phyloP scores from a whole-genome alignment of 2,797 vertebrate genomes.

The Characodon lateralis region DNA sequence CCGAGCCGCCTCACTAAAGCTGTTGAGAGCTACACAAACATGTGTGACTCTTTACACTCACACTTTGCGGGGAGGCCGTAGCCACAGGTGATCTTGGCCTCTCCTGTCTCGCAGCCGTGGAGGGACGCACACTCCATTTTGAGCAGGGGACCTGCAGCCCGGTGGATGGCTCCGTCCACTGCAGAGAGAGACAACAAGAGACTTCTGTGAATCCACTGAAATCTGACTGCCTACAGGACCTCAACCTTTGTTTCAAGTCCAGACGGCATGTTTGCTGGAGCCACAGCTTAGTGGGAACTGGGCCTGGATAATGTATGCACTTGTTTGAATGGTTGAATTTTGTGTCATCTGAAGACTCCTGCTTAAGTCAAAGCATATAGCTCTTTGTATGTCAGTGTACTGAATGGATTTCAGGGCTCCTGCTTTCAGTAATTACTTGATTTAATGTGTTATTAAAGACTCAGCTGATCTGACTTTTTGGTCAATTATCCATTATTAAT shows the following conservation, averaged over 20 bases:
- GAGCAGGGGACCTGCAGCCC: conserved; percentile 84
- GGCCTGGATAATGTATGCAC: conserved; percentile 44
- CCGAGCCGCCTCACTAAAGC: conserved; percentile 25
- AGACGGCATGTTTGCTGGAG: conserved; percentile 35
- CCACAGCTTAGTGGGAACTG: conserved; percentile 36
- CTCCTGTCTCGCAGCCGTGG: conserved; percentile 85
- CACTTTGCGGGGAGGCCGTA: conserved; percentile 90
- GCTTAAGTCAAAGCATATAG: conserved; percentile 34
- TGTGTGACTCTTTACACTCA: conserved; percentile 74
- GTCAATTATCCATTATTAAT: conserved; percentile 77
- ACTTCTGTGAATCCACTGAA: conserved; percentile 49
- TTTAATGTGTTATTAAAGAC: conserved; percentile 74
- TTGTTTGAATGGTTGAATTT: conserved; percentile 31
- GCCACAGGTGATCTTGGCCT: conserved; percentile 89
- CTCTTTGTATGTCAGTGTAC: conserved; percentile 41
- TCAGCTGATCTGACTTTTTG: conserved; percentile 74
- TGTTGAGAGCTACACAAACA: conserved; percentile 32
- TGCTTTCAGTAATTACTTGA: conserved; percentile 69
- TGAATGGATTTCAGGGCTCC: conserved; percentile 66
- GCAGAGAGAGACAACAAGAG: conserved; percentile 42
- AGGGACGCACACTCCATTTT: conserved; percentile 87
- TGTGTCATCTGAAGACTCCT: conserved; percentile 21
- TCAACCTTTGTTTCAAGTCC: conserved; percentile 48
- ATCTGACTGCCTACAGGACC: conserved; percentile 38
- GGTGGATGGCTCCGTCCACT: conserved; percentile 93